These are phyloP conservation scores for Molossus molossus DNA, from an alignment of 2,797 vertebrate genomes.

Conservation along the genomic window DNA sequence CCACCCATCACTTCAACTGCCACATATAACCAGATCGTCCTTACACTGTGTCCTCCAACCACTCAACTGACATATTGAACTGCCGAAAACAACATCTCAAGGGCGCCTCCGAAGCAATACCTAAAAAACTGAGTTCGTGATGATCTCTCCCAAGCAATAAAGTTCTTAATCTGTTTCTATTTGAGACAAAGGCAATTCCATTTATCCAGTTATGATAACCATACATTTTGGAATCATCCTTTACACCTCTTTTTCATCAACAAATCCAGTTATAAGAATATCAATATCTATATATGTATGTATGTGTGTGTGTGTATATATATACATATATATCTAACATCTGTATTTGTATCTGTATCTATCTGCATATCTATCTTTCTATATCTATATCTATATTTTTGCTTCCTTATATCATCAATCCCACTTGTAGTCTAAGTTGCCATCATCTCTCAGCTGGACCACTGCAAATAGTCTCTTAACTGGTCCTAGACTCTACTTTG, in stretches of 20 bases:
- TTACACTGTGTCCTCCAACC: neutral
- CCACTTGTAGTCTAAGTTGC: neutral
- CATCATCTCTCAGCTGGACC: neutral
- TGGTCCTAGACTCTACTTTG: neutral
- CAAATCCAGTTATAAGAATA: neutral
- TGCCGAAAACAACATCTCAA: neutral
- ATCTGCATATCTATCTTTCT: too few species aligned
- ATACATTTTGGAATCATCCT: neutral
- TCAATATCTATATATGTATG: neutral
- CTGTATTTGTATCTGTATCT: too few species aligned
- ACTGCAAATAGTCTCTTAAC: neutral
- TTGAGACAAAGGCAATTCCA: neutral
- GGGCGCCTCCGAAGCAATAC: neutral
- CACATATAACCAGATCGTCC: neutral
- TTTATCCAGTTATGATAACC: neutral
- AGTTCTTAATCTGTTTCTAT: neutral
- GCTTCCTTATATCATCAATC: neutral
- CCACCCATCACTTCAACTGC: neutral
- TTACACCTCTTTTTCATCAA: neutral
- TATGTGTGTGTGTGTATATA: too few species aligned
- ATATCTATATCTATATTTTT: neutral
- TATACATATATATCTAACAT: neutral
- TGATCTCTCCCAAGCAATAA: neutral
- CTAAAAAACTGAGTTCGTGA: neutral
- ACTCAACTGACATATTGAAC: neutral